phyloP scores from a whole-genome alignment of 1,140 invertebrate genomes.

The Carposina sasakii region DNA sequence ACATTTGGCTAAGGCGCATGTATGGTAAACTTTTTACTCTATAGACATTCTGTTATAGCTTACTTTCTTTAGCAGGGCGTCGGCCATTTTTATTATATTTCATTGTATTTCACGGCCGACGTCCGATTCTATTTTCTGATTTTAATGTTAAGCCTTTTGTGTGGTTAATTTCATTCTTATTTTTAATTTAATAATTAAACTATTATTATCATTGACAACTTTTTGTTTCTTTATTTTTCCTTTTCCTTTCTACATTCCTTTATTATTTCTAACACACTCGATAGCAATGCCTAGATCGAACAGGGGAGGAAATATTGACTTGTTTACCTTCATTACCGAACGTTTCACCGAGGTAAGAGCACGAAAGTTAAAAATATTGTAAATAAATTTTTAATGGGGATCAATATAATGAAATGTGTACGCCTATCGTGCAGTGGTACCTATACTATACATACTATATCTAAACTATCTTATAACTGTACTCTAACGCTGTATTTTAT shows the following conservation, averaged over 20 bases:
- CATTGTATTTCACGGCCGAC: constrained; percentile 42
- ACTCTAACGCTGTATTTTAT: constrained; percentile 38
- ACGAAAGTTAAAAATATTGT: constrained; percentile 56
- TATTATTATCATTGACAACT: constrained; percentile 65
- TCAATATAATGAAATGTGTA: constrained; percentile 68
- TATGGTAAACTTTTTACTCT: constrained; percentile 27
- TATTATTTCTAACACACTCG: constrained; percentile 34
- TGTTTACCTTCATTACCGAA: constrained; percentile 7
- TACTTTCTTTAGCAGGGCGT: constrained; percentile 14
- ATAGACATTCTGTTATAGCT: constrained; percentile 25
- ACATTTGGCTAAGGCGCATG: constrained; percentile 50
- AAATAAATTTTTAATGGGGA: constrained; percentile 70
- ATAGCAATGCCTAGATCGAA: constrained; percentile 27
- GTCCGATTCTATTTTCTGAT: constrained; percentile 54
- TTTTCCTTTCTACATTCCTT: constrained; percentile 41
- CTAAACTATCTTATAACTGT: no score
- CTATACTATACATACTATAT: constrained; percentile 61
- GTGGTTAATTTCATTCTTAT: constrained; percentile 70
- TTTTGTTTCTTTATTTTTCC: constrained; percentile 60
- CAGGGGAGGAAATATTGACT: background rate
- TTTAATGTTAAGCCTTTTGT: constrained; percentile 67
- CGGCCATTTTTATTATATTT: constrained; percentile 31
- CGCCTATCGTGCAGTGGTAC: constrained; percentile 63
- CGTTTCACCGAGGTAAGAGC: no score
- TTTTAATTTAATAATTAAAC: constrained; percentile 71